Conservation (phyloP, 2,113 vertebrate species). For the Urocitellus parryii region DNA sequence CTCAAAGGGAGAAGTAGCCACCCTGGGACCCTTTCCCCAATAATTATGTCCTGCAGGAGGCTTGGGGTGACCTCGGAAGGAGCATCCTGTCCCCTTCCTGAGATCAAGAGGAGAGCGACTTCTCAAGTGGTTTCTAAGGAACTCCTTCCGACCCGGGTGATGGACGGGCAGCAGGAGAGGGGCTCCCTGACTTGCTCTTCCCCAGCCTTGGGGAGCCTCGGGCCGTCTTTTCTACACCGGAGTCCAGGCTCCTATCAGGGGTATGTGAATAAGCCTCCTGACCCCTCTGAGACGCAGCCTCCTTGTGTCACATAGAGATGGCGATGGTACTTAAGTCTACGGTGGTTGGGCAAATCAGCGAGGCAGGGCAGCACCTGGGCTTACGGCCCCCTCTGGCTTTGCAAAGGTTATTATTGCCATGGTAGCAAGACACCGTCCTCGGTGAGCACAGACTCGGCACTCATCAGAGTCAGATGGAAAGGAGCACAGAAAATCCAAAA, state of each 20-base stretch:
- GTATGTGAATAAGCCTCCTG: neutral
- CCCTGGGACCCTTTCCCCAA: too few relatives aligned
- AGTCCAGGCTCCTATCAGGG: neutral
- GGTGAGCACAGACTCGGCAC: neutral
- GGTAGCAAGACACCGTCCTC: neutral
- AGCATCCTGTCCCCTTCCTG: neutral
- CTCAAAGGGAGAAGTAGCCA: neutral
- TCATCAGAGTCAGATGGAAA: neutral
- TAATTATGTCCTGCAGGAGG: neutral
- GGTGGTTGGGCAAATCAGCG: neutral
- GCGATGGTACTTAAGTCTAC: fast-evolving
- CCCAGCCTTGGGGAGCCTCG: neutral
- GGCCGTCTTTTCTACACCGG: neutral
- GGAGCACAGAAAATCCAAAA: neutral
- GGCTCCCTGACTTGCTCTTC: neutral
- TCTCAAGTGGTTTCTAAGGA: neutral
- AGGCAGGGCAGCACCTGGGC: neutral
- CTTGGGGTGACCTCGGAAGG: too few relatives aligned
- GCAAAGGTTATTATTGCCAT: neutral
- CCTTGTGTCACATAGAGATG: neutral
- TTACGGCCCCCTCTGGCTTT: neutral
- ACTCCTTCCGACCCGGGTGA: neutral
- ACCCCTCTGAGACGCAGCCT: neutral
- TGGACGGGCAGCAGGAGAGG: too few relatives aligned
- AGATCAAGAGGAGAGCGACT: neutral